Percentiles rank a stretch among this genome's conserved stretches.
Evolutionary conservation across 1,140 invertebrate species (phyloP).

Genomic region (Brachionus manjavacas): DNA sequence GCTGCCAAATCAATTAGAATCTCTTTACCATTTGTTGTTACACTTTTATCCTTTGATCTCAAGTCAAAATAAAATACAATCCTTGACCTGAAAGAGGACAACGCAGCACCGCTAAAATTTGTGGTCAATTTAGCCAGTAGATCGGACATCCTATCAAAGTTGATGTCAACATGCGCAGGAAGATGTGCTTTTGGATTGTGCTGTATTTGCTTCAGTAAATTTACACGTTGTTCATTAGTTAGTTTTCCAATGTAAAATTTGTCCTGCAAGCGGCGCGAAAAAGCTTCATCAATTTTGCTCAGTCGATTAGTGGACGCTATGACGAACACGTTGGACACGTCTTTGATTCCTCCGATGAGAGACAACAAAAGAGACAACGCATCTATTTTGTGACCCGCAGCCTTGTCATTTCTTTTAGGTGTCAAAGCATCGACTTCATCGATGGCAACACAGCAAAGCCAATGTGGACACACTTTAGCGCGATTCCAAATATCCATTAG

Average conservation of each 20-base stretch:
- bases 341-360: background rate
- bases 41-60: background rate
- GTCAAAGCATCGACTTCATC: slow-evolving; percentile 9
- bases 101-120: slow-evolving; percentile 2
- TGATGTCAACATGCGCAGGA: background rate
- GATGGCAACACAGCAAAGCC: background rate
- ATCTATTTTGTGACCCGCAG: background rate
- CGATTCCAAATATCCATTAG: background rate
- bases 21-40: background rate
- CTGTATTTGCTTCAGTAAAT: background rate
- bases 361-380: background rate
- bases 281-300: background rate
- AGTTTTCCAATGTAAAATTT: slow-evolving; percentile 1
- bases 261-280: background rate
- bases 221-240: background rate
- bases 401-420: slow-evolving; percentile 1
- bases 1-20: background rate
- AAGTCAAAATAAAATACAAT: background rate
- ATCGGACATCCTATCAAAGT: background rate
- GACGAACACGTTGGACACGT: background rate
- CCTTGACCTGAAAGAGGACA: background rate
- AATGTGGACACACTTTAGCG: background rate
- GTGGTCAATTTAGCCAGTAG: background rate
- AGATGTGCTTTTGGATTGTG: background rate
- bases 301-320: background rate